Base-by-base conservation (phyloP, 2,888 invertebrate genomes). In the Meandrusa payeni region DNA sequence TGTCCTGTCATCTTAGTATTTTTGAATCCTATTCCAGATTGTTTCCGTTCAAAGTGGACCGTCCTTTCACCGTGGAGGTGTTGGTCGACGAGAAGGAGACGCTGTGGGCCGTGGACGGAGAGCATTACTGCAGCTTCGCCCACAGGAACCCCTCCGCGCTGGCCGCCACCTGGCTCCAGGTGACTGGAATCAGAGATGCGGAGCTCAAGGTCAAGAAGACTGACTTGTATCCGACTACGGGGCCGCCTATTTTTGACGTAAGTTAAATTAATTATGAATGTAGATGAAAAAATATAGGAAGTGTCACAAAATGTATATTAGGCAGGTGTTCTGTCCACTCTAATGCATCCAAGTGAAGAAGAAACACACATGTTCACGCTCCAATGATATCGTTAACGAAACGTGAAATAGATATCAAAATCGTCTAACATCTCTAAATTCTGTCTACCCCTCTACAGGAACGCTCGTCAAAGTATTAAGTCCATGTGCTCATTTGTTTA, bases 101-200 rank as follows among this genome's bases (percentile, higher is more conserved):
- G 22, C 69, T 92, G 76, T 91, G 94, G 57, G 91, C 94, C 1
- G 86, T 95, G 11, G 93, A 95, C 68, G 94, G 93, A 0, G 88
- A 89, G 51, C 93, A 94, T 64, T 93, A 93, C 67, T 93, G 94
- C 63, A 89, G 89, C 27, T 95, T 89, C 65, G 64, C 76, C 2
- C 94, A 94, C 66, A 88, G 93, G 1, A 66, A 47, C 31, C 87
- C 86, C 1, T 70, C 65, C 37, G 64, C 74, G 0, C 49, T 77
- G 7, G 48, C 45, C 1, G 83, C 78, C 0, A 52, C 52, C 19
- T 86, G 90, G 71, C 69, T 93, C 36, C 91, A 93, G 24, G 81
- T 89, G 41, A 83, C 93, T 3, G 90, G 88, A 19, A 68, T 88
- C 4, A 65, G 93, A 39, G 91, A 93, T 59, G 89, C 94, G 1